Conservation (phyloP, 2,797 vertebrate genomes). For the Sorex maritimensis region DNA sequence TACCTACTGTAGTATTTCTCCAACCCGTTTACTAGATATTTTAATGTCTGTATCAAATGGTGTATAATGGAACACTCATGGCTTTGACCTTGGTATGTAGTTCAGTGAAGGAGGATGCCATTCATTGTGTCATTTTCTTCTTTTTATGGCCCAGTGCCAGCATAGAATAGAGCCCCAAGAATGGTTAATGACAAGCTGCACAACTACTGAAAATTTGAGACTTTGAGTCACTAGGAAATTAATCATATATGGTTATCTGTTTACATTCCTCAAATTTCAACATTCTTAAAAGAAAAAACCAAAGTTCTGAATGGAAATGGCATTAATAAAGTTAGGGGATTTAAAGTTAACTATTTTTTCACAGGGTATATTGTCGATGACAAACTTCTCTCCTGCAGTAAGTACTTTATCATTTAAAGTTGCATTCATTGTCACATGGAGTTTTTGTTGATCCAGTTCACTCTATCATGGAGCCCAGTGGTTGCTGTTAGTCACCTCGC, state of each 20-base stretch:
- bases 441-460: not conserved
- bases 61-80: not conserved
- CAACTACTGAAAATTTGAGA: not conserved
- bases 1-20: too few relatives aligned
- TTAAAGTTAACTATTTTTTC: slow-evolving; percentile 58
- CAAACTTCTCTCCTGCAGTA: not conserved
- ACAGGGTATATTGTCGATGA: not conserved
- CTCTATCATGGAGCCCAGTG: slow-evolving; percentile 9
- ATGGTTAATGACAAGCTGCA: not conserved
- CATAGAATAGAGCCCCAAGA: not conserved
- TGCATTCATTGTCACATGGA: not conserved
- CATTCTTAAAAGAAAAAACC: not conserved
- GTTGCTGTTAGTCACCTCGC: not conserved
- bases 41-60: slow-evolving; percentile 10
- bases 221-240: slow-evolving; percentile 47
- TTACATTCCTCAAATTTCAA: slow-evolving; percentile 35
- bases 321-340: not conserved
- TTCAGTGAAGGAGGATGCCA: not conserved
- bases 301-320: slow-evolving; percentile 46
- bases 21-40: not conserved
- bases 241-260: not conserved
- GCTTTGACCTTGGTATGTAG: not conserved
- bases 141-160: not conserved
- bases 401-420: not conserved
- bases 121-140: not conserved